Percentiles rank a stretch among this genome's conserved stretches.
Evolutionary conservation across 2,797 vertebrate species (phyloP).

Genomic region (Tarsius wallacei): DNA sequence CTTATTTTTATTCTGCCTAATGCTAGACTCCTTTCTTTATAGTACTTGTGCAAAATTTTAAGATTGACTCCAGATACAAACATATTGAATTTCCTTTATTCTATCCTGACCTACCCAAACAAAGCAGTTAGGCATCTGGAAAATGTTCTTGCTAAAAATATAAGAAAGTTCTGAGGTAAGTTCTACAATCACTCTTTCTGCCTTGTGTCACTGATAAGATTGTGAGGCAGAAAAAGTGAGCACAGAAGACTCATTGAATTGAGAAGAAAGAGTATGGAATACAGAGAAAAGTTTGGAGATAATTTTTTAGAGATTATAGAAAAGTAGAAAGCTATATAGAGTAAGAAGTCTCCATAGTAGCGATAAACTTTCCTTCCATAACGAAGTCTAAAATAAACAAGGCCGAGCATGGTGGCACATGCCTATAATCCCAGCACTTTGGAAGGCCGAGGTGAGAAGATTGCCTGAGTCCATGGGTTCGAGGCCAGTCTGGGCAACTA

Average conservation of each 20-base stretch:
- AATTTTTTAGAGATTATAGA: not conserved
- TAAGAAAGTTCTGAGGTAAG: not conserved
- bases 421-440: no score
- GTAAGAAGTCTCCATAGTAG: not conserved
- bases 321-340: not conserved
- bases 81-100: not conserved
- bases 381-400: not conserved
- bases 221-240: no score
- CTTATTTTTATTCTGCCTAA: slow-evolving; percentile 1
- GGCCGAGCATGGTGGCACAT: no score
- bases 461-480: no score
- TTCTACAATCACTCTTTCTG: not conserved
- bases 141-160: not conserved
- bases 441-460: no score
- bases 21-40: not conserved
- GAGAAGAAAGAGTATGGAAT: not conserved
- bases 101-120: not conserved
- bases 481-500: no score
- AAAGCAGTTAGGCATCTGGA: not conserved
- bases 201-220: not conserved
- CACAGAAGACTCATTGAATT: not conserved
- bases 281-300: not conserved
- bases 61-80: not conserved
- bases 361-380: not conserved
- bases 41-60: not conserved